phyloP scores from a whole-genome alignment of 2,113 vertebrate genomes.

The Rhabdornis inornatus region DNA sequence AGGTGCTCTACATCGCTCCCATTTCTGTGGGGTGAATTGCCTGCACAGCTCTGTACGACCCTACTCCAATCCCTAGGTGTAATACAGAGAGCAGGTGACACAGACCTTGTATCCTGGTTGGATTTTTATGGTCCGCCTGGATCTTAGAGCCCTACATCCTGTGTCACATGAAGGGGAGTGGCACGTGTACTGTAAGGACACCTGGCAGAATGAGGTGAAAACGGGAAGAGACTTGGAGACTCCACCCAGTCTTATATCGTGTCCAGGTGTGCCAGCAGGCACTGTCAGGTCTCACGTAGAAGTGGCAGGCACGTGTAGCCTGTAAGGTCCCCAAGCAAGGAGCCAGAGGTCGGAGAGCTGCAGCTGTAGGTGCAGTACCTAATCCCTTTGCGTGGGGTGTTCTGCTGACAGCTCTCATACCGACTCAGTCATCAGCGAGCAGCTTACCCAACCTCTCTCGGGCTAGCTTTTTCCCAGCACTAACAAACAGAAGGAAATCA shows the following conservation, averaged over 20 bases:
- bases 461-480: not conserved
- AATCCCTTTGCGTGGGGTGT: not conserved
- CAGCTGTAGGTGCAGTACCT: not conserved
- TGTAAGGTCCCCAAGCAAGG: not conserved
- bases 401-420: not conserved
- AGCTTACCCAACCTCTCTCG: not conserved
- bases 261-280: not conserved
- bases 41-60: not conserved
- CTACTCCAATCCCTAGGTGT: not conserved
- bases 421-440: not conserved
- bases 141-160: not conserved
- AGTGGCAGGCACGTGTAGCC: not conserved
- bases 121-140: not conserved
- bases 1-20: not conserved
- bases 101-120: not conserved
- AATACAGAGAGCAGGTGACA: not conserved
- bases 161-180: too few relatives aligned
- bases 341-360: not conserved
- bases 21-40: not conserved
- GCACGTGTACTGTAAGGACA: fast-evolving
- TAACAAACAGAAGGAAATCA: not conserved
- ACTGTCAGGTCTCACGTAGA: not conserved
- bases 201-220: not conserved
- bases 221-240: not conserved
- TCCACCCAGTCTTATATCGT: not conserved